A percentile compares a stretch with the other conserved stretches of the same genome.
These are phyloP conservation scores for Ormyrus rosae DNA, from an alignment of 2,888 invertebrate genomes.

Conservation along the genomic window DNA sequence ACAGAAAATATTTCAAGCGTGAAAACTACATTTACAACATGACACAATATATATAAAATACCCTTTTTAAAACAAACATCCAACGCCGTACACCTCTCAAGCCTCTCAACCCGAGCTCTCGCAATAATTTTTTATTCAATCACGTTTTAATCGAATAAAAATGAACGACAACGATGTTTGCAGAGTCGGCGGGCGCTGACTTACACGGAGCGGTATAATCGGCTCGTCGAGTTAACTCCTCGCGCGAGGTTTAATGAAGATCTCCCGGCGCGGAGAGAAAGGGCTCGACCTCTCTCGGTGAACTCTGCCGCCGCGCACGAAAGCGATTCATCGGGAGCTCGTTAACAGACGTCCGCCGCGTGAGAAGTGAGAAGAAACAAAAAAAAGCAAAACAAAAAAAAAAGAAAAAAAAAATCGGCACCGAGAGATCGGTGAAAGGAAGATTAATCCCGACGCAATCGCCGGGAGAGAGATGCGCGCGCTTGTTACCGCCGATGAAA, in stretches of 20 bases:
- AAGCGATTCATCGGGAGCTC: conserved; percentile 61
- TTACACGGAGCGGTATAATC: no score
- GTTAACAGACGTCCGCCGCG: conserved; percentile 57
- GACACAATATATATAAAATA: no score
- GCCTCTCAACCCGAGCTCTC: no score
- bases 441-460: conserved; percentile 66
- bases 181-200: no score
- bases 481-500: conserved; percentile 45
- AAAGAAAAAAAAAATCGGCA: conserved; percentile 49
- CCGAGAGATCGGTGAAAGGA: conserved; percentile 58
- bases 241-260: conserved; percentile 35
- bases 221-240: no score
- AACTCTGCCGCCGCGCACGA: conserved; percentile 33
- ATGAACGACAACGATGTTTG: no score
- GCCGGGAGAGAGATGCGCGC: neutral
- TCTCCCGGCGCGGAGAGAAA: conserved; percentile 9
- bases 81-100: no score
- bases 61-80: no score
- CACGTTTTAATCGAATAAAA: no score
- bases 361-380: conserved; percentile 47
- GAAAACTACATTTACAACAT: no score
- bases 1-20: no score
- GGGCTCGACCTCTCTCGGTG: conserved; percentile 16
- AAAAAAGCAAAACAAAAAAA: conserved; percentile 23
- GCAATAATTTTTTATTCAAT: no score